Conservation (phyloP, 2,113 vertebrate species). For the Xerus inauris region DNA sequence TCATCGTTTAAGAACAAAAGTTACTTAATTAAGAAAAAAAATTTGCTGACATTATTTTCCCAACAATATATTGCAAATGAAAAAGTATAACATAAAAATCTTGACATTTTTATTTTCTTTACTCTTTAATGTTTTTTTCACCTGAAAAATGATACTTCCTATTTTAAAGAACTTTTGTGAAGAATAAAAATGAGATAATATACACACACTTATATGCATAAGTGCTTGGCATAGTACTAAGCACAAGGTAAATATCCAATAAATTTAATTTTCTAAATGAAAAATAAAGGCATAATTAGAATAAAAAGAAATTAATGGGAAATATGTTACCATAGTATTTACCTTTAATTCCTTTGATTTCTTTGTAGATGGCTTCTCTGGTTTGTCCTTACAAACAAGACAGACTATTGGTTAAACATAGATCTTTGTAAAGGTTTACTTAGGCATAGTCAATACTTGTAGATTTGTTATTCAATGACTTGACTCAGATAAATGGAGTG, state of each 20-base stretch:
- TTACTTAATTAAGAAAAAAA: neutral
- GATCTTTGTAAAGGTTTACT: neutral
- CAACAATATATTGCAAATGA: neutral
- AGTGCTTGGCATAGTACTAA: neutral
- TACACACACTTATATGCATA: neutral
- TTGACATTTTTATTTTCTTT: neutral
- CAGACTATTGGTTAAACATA: neutral
- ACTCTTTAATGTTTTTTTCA: neutral
- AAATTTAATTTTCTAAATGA: neutral
- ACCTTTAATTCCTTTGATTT: slow-evolving; percentile 81
- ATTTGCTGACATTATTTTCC: neutral
- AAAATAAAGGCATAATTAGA: neutral
- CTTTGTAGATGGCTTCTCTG: slow-evolving; percentile 70
- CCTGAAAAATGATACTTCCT: neutral
- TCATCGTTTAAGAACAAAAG: neutral
- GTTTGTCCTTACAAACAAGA: slow-evolving; percentile 80
- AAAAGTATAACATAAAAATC: neutral
- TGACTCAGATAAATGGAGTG: neutral
- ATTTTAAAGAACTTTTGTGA: neutral
- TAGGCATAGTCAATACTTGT: neutral
- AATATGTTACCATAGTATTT: neutral
- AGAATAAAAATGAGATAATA: neutral
- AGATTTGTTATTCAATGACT: neutral
- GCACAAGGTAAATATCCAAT: neutral
- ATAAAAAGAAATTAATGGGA: neutral